Evolutionary conservation across 2,888 invertebrate genomes (phyloP).

Genomic region (Dexiosoma caninum): DNA sequence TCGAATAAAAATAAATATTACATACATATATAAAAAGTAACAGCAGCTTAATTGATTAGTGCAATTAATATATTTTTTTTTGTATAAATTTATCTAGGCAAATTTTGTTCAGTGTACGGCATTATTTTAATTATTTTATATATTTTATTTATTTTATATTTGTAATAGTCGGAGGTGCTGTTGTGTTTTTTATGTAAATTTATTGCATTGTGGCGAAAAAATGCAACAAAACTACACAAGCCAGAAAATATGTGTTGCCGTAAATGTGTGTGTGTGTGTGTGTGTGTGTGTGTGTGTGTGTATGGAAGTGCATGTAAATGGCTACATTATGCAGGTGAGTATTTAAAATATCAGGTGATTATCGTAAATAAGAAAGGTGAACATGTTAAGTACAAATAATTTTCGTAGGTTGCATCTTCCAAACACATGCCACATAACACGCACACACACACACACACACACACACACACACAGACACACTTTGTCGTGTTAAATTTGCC

Average conservation of each 20-base stretch:
- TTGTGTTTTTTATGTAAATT: conserved; percentile 44
- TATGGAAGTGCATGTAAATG: not conserved
- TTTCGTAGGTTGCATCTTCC: conserved; percentile 33
- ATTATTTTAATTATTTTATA: not conserved
- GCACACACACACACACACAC: too few relatives aligned
- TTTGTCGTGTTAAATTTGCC: not conserved
- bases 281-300: not conserved
- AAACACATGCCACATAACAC: not conserved
- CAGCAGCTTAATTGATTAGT: too few relatives aligned
- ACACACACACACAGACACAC: not conserved
- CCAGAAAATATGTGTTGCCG: conserved; percentile 5
- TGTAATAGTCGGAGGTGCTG: conserved; percentile 27
- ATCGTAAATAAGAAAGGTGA: conserved; percentile 53
- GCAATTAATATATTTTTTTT: too few relatives aligned
- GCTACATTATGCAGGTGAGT: conserved; percentile 7
- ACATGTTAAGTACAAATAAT: conserved; percentile 43
- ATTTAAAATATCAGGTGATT: conserved; percentile 60
- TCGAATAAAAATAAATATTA: too few relatives aligned
- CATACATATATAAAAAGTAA: too few relatives aligned
- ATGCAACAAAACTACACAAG: not conserved
- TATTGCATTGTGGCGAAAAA: conserved; percentile 47
- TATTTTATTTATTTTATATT: conserved; percentile 19
- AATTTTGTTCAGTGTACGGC: not conserved
- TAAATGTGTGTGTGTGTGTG: not conserved
- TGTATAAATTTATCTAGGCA: too few relatives aligned